Percentiles rank a stretch among this genome's conserved stretches.
phyloP scores from a whole-genome alignment of 2,797 vertebrate genomes.

The Xenops minutus region DNA sequence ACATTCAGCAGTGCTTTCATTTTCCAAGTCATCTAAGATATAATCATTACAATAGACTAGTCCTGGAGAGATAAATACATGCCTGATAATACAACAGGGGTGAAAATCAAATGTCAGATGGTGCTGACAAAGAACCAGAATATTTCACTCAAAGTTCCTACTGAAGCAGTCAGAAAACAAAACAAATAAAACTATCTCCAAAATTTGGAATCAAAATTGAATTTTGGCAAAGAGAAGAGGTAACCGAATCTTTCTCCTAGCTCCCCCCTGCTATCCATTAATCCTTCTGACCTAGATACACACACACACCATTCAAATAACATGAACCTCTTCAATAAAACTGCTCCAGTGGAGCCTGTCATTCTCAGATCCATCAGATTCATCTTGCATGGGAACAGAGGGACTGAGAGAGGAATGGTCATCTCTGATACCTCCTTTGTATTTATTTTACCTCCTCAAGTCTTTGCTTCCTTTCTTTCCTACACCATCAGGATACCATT shows the following conservation, averaged over 20 bases:
- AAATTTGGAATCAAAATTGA: neutral
- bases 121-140: neutral
- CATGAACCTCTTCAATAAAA: neutral
- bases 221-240: neutral
- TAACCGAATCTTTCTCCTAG: neutral
- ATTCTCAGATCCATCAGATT: neutral
- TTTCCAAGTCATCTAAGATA: neutral
- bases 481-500: neutral
- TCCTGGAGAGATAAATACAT: neutral
- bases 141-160: neutral
- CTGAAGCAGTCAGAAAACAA: neutral
- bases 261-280: neutral
- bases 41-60: neutral
- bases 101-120: neutral
- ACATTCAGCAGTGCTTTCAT: neutral
- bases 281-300: neutral
- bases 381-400: fast-evolving
- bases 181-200: neutral
- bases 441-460: neutral
- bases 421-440: neutral
- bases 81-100: neutral
- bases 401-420: fast-evolving
- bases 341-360: neutral
- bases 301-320: neutral
- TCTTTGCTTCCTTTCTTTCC: neutral